Base-by-base conservation (phyloP, 2,113 vertebrate genomes). In the Struthidea cinerea region DNA sequence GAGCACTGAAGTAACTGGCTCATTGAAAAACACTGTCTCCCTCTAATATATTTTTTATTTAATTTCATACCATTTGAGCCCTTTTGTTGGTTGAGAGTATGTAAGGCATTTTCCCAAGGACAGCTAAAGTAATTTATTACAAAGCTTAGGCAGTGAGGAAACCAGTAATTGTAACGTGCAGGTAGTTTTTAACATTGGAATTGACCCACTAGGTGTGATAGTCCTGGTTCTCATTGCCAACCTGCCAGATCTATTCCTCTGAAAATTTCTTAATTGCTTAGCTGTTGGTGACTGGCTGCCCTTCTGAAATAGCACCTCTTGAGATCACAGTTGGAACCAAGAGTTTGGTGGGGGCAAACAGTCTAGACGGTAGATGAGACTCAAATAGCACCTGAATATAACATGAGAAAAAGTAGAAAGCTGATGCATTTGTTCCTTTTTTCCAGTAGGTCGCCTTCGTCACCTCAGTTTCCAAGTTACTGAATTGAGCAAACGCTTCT, bases 351-450 rank as follows among this genome's bases (percentile, higher is more conserved):
- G 33, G 55, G 42, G 30, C 3, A 7, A 93, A 35, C 0, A 2
- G 16, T 65, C 30, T 71, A 68, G 81, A 87, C 46, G 61, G 37
- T 37, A 59, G 82, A 22, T 37, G 55, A 63, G 75, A 71, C 69
- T 95, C 79, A 71, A 90, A 64, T 88, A 47, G 11, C 73, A 32
- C 28, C 56, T 90, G 81, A 94, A 86, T 88, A 41, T 63, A 93
- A 94, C 79, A 92, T 90, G 83, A 96, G 79, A 88, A 81, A 77
- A 95, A 78, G 65, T 61, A 67, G 68, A 88, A 86, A 60, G 73
- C n/a, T 78, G 61, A 84, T 86, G n/a, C 7, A 2, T 27, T 82
- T 78, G 39, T 46, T 70, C 16, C 42, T 85, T 84, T 84, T 91
- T 74, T 33, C 61, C 47, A 84, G 18, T 75, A 53, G 73, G 52